Percentiles rank a stretch among this genome's conserved stretches.
phyloP scores from a whole-genome alignment of 2,888 invertebrate genomes.

The Rhabditoides inermis region DNA sequence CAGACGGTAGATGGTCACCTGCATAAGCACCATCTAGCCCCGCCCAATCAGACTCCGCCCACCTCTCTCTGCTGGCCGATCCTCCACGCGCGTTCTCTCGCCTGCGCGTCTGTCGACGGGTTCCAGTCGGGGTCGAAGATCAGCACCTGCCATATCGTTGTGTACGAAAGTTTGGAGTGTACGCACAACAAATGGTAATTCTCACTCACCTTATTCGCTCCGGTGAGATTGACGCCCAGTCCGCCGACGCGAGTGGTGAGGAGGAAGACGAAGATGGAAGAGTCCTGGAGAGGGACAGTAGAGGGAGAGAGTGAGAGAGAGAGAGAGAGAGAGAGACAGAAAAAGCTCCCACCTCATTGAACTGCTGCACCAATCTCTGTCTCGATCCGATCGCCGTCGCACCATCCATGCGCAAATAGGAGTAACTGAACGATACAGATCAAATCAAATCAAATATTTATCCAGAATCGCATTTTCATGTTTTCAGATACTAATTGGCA shows the following conservation, averaged over 20 bases:
- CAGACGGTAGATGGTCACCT: slow-evolving; percentile 73
- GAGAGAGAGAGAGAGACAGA: background rate
- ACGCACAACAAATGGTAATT: background rate
- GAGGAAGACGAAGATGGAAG: slow-evolving; percentile 72
- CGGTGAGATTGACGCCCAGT: slow-evolving; percentile 81
- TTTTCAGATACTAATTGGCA: too few relatives aligned
- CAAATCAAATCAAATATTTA: too few relatives aligned
- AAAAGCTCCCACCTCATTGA: slow-evolving; percentile 64
- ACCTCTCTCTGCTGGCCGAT: slow-evolving; percentile 66
- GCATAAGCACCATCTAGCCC: slow-evolving; percentile 57
- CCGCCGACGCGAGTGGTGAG: slow-evolving; percentile 88
- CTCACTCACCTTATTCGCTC: slow-evolving; percentile 62
- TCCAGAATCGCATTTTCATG: too few relatives aligned
- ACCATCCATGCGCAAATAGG: slow-evolving; percentile 81
- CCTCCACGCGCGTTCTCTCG: slow-evolving; percentile 78
- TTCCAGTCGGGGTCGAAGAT: slow-evolving; percentile 97
- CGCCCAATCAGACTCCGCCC: slow-evolving; percentile 58
- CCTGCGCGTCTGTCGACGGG: slow-evolving; percentile 69
- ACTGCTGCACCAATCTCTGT: slow-evolving; percentile 72
- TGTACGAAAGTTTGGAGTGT: background rate
- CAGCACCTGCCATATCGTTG: slow-evolving; percentile 63
- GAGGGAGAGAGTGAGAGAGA: background rate
- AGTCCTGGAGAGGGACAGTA: slow-evolving; percentile 61
- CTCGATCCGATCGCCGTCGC: slow-evolving; percentile 70
- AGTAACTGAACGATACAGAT: slow-evolving; percentile 58